Evolutionary conservation across 1,140 invertebrate genomes (phyloP).

Genomic region (Pogonomyrmex barbatus): DNA sequence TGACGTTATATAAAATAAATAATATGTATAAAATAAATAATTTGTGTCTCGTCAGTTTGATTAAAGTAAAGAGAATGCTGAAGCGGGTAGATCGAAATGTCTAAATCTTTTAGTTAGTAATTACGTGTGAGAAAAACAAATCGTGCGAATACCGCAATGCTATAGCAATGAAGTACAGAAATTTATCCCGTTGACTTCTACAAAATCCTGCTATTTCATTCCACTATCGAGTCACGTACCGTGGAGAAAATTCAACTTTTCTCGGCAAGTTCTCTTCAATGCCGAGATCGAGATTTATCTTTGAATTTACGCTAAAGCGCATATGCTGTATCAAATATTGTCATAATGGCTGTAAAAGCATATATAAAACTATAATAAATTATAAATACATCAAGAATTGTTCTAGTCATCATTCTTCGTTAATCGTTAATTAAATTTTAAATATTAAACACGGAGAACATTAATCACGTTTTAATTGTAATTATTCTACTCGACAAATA

Average conservation of each 20-base stretch:
- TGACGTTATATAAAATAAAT: background rate
- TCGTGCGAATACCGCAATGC: slow-evolving; percentile 31
- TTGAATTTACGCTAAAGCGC: background rate
- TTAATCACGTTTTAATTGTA: slow-evolving; percentile 23
- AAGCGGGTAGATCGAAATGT: background rate
- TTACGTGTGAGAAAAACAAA: slow-evolving; percentile 44
- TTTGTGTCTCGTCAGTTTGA: background rate
- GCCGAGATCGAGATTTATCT: slow-evolving; percentile 37
- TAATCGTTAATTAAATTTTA: background rate
- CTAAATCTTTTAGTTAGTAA: slow-evolving; percentile 37
- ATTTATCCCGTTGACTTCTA: slow-evolving; percentile 15
- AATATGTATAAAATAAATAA: background rate
- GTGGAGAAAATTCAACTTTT: slow-evolving; percentile 49
- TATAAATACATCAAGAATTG: background rate
- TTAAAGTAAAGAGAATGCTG: background rate
- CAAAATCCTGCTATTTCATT: slow-evolving; percentile 22
- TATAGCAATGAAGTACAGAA: slow-evolving; percentile 25
- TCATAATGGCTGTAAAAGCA: background rate
- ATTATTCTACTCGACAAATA: slow-evolving; percentile 2
- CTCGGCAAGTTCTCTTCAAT: too few species aligned
- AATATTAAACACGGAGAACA: slow-evolving; percentile 3
- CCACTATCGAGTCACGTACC: slow-evolving; percentile 33
- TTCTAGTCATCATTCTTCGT: background rate
- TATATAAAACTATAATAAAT: background rate
- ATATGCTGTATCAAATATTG: background rate